phyloP scores from a whole-genome alignment of 1,140 invertebrate species.

The Brachionus calyciflorus region DNA sequence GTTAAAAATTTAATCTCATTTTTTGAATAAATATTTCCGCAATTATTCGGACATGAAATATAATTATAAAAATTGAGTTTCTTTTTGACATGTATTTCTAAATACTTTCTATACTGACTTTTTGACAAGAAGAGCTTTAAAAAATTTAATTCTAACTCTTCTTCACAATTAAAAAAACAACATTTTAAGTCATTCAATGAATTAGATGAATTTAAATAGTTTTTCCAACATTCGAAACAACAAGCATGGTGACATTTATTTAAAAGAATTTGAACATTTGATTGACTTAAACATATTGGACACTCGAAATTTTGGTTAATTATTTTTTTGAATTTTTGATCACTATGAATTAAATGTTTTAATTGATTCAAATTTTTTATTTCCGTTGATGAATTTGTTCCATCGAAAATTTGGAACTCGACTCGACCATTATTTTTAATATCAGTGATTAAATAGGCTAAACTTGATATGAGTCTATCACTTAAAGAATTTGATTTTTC shows the following conservation, averaged over 20 bases:
- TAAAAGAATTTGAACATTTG: not conserved
- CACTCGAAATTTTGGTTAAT: not conserved
- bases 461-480: too few relatives aligned
- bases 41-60: not conserved
- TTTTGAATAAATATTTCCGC: not conserved
- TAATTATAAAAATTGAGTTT: not conserved
- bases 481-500: too few relatives aligned
- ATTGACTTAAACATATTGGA: not conserved
- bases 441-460: too few relatives aligned
- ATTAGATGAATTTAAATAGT: not conserved
- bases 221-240: slow-evolving; percentile 1
- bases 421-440: too few relatives aligned
- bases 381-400: too few relatives aligned
- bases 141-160: not conserved
- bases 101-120: not conserved
- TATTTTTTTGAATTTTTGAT: not conserved
- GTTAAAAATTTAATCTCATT: not conserved
- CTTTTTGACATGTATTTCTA: not conserved
- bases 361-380: too few relatives aligned
- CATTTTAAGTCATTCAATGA: not conserved
- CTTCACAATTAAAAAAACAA: not conserved
- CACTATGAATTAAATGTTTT: not conserved
- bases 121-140: not conserved
- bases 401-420: too few relatives aligned
- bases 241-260: not conserved